Base-by-base conservation (phyloP, 2,888 invertebrate genomes). In the Calameuta pallipes region DNA sequence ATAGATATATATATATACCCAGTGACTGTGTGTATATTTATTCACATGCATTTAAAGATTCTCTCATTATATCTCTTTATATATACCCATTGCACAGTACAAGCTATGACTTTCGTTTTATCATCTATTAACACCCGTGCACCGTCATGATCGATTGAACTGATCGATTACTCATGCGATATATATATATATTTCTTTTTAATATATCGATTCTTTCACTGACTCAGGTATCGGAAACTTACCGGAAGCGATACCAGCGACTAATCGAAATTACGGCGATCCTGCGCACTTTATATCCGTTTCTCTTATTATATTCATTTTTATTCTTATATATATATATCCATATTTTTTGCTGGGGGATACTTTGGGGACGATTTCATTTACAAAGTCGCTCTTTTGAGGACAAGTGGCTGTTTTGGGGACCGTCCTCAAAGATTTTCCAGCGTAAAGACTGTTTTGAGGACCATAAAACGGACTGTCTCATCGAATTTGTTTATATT, bases 21-120 rank as follows among this genome's bases (percentile, higher is more conserved):
- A 76, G 78, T 84, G 83, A 85, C 82, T 84, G 78, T 77, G 81
- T 78, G 78, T 82, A 82, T 85, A 83, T 83, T 85, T 76, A 75
- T 76, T 76, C 76, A 77, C 77, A 77, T 78, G 82, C 74, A 79
- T 77, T 82, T 76, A 81, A 37, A 12, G 15, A 81, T 70, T 80
- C 69, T 81, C 77, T 77, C 73, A 4, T 41, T 41, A 41, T 41
- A 41, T 41, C 41, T 41, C 15, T 15, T 15, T 41, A 15, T 41
- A 6, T 56, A 56, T 56, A 23, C 41, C 15, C 23, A 23, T 56
- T 56, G 41, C 41, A 56, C 41, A 56, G 23, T 56, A 56, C 15
- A 9, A 23, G 23, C 41, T 56, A 41, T 23, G 41, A 56, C 41
- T 56, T 56, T 56, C 41, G 41, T 15, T 56, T 56, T 56, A 23